Percentiles rank a stretch among this genome's conserved stretches.
Conservation (phyloP, 2,888 invertebrate genomes). For the Prosopocoilus inquinatus region DNA sequence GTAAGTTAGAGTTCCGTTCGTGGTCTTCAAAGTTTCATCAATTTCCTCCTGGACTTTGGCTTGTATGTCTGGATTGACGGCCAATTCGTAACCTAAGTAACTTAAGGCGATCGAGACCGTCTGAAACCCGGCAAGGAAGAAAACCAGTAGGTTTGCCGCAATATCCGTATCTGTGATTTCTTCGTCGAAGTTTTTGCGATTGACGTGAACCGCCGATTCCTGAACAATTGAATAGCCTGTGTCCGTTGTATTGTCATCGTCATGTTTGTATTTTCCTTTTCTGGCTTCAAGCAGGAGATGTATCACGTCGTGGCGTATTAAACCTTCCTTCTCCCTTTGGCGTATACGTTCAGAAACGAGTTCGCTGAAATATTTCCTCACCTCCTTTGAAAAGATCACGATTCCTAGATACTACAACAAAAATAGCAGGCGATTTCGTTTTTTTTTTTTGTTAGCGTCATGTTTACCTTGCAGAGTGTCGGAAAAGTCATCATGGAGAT, state of each 20-base stretch:
- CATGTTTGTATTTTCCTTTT: slow-evolving; percentile 33
- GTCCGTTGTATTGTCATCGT: slow-evolving; percentile 21
- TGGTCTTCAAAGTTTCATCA: slow-evolving; percentile 26
- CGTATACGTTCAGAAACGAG: slow-evolving; percentile 21
- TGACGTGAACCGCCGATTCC: slow-evolving; percentile 5
- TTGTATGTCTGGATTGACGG: slow-evolving; percentile 59
- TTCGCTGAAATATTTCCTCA: slow-evolving; percentile 21
- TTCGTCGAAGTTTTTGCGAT: slow-evolving; percentile 3
- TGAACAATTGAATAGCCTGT: slow-evolving; percentile 19
- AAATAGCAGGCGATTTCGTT: too few relatives aligned
- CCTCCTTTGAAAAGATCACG: slow-evolving; percentile 8
- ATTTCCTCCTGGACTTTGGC: slow-evolving; percentile 54
- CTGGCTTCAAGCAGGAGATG: slow-evolving; percentile 55
- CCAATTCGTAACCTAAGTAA: slow-evolving; percentile 57
- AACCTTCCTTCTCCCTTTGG: slow-evolving; percentile 19
- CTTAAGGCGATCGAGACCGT: slow-evolving; percentile 50
- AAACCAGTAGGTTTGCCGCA: slow-evolving; percentile 55
- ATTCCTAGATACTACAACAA: background rate
- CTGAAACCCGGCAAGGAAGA: slow-evolving; percentile 55
- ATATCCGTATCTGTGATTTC: slow-evolving; percentile 52
- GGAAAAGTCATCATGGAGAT: slow-evolving; percentile 8
- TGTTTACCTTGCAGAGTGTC: slow-evolving; percentile 13
- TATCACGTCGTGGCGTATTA: slow-evolving; percentile 46
- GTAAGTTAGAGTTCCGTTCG: slow-evolving; percentile 50
- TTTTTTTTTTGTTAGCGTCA: too few relatives aligned